Evolutionary conservation across 1,140 invertebrate genomes (phyloP).

Genomic region (Achroia grisella): DNA sequence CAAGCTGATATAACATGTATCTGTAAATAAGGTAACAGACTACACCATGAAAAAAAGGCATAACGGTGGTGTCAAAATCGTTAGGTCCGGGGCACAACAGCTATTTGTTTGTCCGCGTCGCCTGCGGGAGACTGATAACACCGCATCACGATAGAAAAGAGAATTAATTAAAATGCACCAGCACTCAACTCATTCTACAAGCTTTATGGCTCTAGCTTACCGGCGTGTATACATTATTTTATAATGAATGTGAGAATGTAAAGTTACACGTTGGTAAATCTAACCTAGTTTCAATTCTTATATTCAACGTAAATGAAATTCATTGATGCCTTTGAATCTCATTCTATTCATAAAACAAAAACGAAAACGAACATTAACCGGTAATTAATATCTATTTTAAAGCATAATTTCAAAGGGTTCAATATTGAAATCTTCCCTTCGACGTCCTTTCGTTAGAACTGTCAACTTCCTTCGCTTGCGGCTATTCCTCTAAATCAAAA

Average conservation of each 20-base stretch:
- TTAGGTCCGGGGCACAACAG: constrained; percentile 41
- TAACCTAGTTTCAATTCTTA: too few relatives aligned
- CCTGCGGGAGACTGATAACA: constrained; percentile 60
- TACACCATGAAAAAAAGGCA: constrained; percentile 23
- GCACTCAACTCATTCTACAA: constrained; percentile 58
- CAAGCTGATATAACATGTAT: too few relatives aligned
- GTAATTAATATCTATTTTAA: constrained; percentile 5
- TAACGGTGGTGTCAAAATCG: constrained; percentile 51
- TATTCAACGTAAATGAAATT: too few relatives aligned
- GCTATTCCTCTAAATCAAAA: constrained; percentile 17
- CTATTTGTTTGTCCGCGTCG: constrained; percentile 63
- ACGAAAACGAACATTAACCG: not conserved
- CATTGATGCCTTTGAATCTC: not conserved
- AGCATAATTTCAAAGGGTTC: constrained; percentile 10
- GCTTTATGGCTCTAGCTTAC: constrained; percentile 41
- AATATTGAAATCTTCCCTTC: constrained; percentile 10
- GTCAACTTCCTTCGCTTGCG: constrained; percentile 12
- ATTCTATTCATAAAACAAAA: constrained; percentile 3
- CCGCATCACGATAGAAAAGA: constrained; percentile 68
- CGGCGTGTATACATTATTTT: constrained; percentile 33
- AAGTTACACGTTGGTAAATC: too few relatives aligned
- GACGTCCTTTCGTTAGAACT: constrained; percentile 12
- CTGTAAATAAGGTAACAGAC: not conserved
- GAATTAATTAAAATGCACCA: constrained; percentile 72
- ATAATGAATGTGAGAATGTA: constrained; percentile 21